Evolutionary conservation across 2,888 invertebrate genomes (phyloP).

Genomic region (Smittia aterrima): DNA sequence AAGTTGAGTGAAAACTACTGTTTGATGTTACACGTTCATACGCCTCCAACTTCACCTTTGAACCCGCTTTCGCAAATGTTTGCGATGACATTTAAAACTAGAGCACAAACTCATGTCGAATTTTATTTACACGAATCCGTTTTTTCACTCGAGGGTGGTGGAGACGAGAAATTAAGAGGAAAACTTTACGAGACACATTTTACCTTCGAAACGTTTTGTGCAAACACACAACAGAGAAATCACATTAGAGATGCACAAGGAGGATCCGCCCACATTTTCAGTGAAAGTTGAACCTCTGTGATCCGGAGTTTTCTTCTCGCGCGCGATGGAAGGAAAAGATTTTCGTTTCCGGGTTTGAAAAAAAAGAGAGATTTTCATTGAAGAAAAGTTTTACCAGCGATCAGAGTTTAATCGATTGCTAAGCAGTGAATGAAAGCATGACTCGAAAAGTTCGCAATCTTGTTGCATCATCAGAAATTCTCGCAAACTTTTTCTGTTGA

Average conservation of each 20-base stretch:
- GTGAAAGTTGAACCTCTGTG: constrained; percentile 26
- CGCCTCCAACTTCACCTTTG: neutral
- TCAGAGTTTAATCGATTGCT: neutral
- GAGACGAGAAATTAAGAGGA: too few relatives aligned
- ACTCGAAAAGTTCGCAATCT: neutral
- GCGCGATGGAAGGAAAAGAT: neutral
- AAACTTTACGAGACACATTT: too few relatives aligned
- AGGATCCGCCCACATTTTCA: constrained; percentile 28
- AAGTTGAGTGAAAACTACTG: neutral
- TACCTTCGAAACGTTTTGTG: neutral
- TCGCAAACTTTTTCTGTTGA: neutral
- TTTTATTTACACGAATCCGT: neutral
- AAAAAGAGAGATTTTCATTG: neutral
- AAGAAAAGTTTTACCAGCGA: neutral
- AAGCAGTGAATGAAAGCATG: neutral
- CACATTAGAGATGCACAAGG: constrained; percentile 33
- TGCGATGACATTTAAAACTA: neutral
- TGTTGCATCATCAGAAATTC: constrained; percentile 4
- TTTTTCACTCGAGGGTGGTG: too few relatives aligned
- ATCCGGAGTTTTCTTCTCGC: neutral
- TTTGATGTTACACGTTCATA: neutral
- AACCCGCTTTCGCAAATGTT: neutral
- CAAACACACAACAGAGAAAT: constrained; percentile 6
- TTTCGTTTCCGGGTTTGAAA: neutral
- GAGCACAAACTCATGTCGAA: neutral